Evolutionary conservation across 2,113 vertebrate genomes (phyloP).

Genomic region (Clarias macrocephalus): DNA sequence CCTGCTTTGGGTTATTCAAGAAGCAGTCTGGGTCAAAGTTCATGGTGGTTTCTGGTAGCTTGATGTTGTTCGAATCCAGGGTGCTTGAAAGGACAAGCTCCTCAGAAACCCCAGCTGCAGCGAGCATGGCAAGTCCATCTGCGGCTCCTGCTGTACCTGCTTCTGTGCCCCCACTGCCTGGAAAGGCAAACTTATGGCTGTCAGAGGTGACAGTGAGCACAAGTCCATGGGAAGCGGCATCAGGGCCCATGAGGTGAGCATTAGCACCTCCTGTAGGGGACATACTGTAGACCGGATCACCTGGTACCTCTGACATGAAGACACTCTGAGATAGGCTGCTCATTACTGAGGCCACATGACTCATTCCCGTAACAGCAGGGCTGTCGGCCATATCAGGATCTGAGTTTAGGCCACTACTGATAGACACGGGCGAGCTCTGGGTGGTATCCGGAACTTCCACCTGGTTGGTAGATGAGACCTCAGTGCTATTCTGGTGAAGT

Average conservation of each 20-base stretch:
- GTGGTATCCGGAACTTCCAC: slow-evolving; percentile 98
- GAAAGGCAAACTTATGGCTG: slow-evolving; percentile 96
- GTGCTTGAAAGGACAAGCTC: slow-evolving; percentile 96
- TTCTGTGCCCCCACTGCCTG: slow-evolving; percentile 76
- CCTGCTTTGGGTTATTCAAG: slow-evolving; percentile 98
- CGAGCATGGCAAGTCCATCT: slow-evolving; percentile 88
- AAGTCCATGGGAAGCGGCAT: slow-evolving; percentile 86
- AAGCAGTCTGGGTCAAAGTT: slow-evolving; percentile 99
- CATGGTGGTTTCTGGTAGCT: slow-evolving; percentile 95
- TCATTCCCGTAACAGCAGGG: slow-evolving; percentile 90
- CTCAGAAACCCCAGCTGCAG: slow-evolving; percentile 85
- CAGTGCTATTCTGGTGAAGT: slow-evolving; percentile 96
- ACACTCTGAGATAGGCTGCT: slow-evolving; percentile 91
- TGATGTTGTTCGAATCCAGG: slow-evolving; percentile 84
- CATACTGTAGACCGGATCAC: slow-evolving; percentile 94
- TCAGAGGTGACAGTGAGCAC: slow-evolving; percentile 90
- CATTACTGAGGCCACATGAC: slow-evolving; percentile 96
- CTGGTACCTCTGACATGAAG: slow-evolving; percentile 97
- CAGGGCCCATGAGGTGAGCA: slow-evolving; percentile 90
- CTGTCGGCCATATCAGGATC: slow-evolving; percentile 96
- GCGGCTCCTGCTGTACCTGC: slow-evolving; percentile 64
- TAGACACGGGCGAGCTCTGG: slow-evolving; percentile 97
- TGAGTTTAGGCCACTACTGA: slow-evolving; percentile 97
- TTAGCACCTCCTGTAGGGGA: slow-evolving; percentile 90
- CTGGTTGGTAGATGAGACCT: slow-evolving; percentile 98